Conservation (phyloP, 1,140 invertebrate species). For the Pseudomyrmex concolor region DNA sequence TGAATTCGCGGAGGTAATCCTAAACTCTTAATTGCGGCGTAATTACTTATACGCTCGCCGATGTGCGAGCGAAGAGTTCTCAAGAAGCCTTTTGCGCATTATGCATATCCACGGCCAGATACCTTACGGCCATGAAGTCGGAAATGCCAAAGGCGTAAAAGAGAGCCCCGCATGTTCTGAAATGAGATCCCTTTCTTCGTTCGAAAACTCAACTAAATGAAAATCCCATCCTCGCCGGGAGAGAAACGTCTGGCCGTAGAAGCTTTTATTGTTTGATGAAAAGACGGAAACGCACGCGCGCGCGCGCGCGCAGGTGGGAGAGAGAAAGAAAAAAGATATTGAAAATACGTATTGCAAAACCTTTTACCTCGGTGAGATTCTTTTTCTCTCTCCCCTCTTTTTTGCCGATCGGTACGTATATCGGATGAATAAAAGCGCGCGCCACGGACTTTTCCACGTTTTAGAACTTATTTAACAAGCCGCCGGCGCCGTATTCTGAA, state of each 20-base stretch:
- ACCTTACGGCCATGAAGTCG: slow-evolving; percentile 74
- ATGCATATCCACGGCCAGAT: slow-evolving; percentile 77
- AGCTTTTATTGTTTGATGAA: slow-evolving; percentile 79
- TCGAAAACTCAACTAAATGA: slow-evolving; percentile 80
- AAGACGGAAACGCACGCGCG: slow-evolving; percentile 16
- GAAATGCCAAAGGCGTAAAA: slow-evolving; percentile 79
- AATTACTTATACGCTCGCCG: slow-evolving; percentile 77
- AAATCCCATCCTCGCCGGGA: slow-evolving; percentile 69
- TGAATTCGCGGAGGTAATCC: slow-evolving; percentile 17
- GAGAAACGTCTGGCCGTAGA: slow-evolving; percentile 65
- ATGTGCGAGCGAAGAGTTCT: slow-evolving; percentile 60
- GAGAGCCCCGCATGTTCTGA: slow-evolving; percentile 73
- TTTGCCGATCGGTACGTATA: slow-evolving; percentile 31
- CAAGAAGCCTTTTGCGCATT: slow-evolving; percentile 74
- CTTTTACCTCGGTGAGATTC: slow-evolving; percentile 21
- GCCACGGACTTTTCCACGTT: slow-evolving; percentile 19
- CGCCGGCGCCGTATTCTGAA: background rate
- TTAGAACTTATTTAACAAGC: slow-evolving; percentile 44
- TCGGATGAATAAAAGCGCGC: slow-evolving; percentile 37
- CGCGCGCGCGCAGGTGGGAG: background rate
- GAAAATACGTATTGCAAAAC: slow-evolving; percentile 55
- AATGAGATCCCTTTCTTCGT: slow-evolving; percentile 80
- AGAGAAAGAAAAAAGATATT: slow-evolving; percentile 45
- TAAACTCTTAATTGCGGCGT: slow-evolving; percentile 71
- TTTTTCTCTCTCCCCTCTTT: background rate